Conservation (phyloP, 2,797 vertebrate genomes). For the Betta splendens region DNA sequence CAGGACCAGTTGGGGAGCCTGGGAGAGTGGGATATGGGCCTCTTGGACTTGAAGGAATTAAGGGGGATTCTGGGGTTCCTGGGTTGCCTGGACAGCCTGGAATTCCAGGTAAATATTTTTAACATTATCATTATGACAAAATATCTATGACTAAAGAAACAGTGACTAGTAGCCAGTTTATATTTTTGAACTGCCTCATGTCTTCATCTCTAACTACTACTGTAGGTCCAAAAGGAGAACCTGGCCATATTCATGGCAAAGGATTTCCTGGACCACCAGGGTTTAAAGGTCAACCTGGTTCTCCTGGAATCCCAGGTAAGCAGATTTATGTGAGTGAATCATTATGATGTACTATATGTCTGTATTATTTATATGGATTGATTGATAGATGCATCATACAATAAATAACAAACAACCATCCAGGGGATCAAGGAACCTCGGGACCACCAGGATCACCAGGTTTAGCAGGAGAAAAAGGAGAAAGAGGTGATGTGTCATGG, state of each 20-base stretch:
- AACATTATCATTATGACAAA: not conserved
- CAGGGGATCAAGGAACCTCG: slow-evolving; percentile 58
- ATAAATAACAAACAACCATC: slow-evolving; percentile 18
- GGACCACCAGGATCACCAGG: slow-evolving; percentile 57
- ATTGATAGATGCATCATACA: not conserved
- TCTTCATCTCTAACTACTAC: not conserved
- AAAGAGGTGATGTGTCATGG: slow-evolving; percentile 18
- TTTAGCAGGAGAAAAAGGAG: slow-evolving; percentile 63
- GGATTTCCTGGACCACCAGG: slow-evolving; percentile 64
- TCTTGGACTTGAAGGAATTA: slow-evolving; percentile 57
- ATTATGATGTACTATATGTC: too few relatives aligned
- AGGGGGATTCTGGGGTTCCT: slow-evolving; percentile 66
- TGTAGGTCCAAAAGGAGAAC: slow-evolving; percentile 78
- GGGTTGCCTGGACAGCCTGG: slow-evolving; percentile 73
- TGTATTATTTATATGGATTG: too few relatives aligned
- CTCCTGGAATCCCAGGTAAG: slow-evolving; percentile 61
- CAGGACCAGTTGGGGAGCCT: slow-evolving; percentile 59
- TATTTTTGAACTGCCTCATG: too few relatives aligned
- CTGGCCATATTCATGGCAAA: slow-evolving; percentile 3
- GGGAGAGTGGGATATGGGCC: slow-evolving; percentile 60
- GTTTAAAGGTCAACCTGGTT: slow-evolving; percentile 59
- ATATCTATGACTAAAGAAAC: slow-evolving; percentile 5
- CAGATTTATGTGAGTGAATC: not conserved
- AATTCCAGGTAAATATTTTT: slow-evolving; percentile 63
- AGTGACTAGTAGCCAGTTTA: too few relatives aligned